A percentile compares a stretch with the other conserved stretches of the same genome.
Conservation (phyloP, 2,797 vertebrate genomes). For the Microchirus variegatus region DNA sequence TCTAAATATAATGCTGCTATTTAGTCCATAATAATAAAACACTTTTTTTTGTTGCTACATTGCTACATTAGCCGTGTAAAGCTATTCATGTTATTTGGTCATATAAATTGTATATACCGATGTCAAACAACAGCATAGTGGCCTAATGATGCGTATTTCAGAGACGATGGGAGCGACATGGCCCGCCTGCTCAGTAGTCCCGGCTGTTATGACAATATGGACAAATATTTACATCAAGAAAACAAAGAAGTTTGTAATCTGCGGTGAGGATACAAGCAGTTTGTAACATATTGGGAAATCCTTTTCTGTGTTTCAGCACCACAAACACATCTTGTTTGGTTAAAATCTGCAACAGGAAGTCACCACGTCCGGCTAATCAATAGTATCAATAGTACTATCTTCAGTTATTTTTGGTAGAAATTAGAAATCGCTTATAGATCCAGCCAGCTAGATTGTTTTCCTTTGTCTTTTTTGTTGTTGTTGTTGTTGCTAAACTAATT, state of each 20-base stretch:
- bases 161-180: slow-evolving; percentile 18
- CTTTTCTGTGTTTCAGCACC: background rate
- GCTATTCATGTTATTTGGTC: slow-evolving; percentile 57
- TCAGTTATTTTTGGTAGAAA: too few species aligned
- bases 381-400: too few species aligned
- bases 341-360: too few species aligned
- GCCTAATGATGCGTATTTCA: slow-evolving; percentile 9
- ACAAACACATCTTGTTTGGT: background rate
- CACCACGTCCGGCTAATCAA: too few species aligned
- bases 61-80: slow-evolving; percentile 36
- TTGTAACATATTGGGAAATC: background rate
- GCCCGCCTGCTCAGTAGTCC: slow-evolving; percentile 46
- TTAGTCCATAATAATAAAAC: slow-evolving; percentile 59
- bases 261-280: background rate
- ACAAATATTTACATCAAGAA: slow-evolving; percentile 16
- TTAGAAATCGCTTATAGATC: too few species aligned
- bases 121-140: slow-evolving; percentile 2
- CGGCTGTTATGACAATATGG: slow-evolving; percentile 39
- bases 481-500: too few species aligned
- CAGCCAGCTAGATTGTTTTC: too few species aligned
- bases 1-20: slow-evolving; percentile 29
- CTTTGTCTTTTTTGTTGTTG: too few species aligned
- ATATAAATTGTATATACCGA: slow-evolving; percentile 31
- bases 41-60: slow-evolving; percentile 38
- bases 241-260: background rate